These are phyloP conservation scores for Pseudoatta argentina DNA, from an alignment of 1,140 invertebrate genomes.

Conservation along the genomic window DNA sequence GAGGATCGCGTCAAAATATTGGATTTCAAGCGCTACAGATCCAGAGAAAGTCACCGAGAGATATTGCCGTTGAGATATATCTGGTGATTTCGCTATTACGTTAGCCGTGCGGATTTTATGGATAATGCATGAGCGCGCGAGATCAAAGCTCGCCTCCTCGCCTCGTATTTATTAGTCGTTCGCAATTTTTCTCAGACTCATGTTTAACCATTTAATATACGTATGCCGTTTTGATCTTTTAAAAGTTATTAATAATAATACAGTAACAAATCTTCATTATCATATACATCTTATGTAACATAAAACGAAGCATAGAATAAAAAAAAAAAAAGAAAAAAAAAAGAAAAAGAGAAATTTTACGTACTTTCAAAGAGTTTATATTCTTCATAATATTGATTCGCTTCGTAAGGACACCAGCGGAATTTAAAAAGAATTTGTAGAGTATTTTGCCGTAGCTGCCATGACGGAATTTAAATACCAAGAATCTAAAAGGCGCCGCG, in stretches of 20 bases:
- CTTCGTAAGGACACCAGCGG: constrained; percentile 7
- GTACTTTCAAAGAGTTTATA: constrained; percentile 31
- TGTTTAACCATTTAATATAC: background rate
- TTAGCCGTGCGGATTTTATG: constrained; percentile 59
- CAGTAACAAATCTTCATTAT: background rate
- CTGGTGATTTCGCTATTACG: constrained; percentile 54
- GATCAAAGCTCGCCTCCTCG: constrained; percentile 22
- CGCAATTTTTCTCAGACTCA: background rate
- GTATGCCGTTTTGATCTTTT: background rate
- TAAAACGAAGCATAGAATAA: background rate
- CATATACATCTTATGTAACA: background rate
- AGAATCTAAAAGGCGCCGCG: constrained; percentile 38
- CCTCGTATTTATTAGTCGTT: constrained; percentile 27
- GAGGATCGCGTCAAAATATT: constrained; percentile 43
- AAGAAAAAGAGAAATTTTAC: background rate
- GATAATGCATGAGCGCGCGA: constrained; percentile 68
- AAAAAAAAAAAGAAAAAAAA: background rate
- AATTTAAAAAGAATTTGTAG: constrained; percentile 44
- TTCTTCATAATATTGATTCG: constrained; percentile 43
- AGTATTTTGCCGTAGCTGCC: constrained; percentile 30
- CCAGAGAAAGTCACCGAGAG: constrained; percentile 44
- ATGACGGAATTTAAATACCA: constrained; percentile 66
- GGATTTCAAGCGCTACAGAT: constrained; percentile 54
- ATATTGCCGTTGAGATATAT: constrained; percentile 71
- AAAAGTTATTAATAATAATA: constrained; percentile 6